phyloP scores from a whole-genome alignment of 2,888 invertebrate species.

The Byasa hedistus region DNA sequence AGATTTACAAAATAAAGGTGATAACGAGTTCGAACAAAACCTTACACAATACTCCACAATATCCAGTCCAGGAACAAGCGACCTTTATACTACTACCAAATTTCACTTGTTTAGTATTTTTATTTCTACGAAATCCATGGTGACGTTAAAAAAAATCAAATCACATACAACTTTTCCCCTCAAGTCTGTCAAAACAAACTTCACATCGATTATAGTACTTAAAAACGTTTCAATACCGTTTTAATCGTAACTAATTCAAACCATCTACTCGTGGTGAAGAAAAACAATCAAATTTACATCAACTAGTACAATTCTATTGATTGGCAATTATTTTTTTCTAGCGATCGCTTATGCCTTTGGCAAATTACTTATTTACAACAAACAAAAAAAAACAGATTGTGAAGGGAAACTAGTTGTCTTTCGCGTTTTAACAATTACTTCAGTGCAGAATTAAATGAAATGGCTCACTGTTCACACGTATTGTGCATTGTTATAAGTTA shows the following conservation, averaged over 20 bases:
- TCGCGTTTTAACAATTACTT: constrained; percentile 24
- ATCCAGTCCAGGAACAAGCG: too few species aligned
- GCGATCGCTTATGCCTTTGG: constrained; percentile 34
- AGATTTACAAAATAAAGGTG: too few species aligned
- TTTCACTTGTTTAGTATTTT: too few species aligned
- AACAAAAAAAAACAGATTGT: constrained; percentile 49
- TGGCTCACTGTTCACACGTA: constrained; percentile 48
- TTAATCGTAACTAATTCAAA: constrained; percentile 8
- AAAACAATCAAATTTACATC: constrained; percentile 12
- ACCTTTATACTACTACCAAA: too few species aligned
- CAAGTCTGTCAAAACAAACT: too few species aligned
- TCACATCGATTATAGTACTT: too few species aligned
- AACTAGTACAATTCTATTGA: constrained; percentile 20
- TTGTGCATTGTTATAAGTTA: constrained; percentile 16
- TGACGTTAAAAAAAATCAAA: too few species aligned
- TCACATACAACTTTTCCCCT: too few species aligned
- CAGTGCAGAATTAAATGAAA: constrained; percentile 47
- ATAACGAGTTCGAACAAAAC: too few species aligned
- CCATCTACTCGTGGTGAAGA: constrained; percentile 1
- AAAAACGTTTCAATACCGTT: not conserved
- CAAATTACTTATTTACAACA: constrained; percentile 36
- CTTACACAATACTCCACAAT: too few species aligned
- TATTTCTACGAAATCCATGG: too few species aligned
- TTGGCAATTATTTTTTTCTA: constrained; percentile 35
- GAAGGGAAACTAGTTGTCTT: constrained; percentile 50